These are phyloP conservation scores for Hydriomena furcata DNA, from an alignment of 2,888 invertebrate genomes.

Conservation along the genomic window DNA sequence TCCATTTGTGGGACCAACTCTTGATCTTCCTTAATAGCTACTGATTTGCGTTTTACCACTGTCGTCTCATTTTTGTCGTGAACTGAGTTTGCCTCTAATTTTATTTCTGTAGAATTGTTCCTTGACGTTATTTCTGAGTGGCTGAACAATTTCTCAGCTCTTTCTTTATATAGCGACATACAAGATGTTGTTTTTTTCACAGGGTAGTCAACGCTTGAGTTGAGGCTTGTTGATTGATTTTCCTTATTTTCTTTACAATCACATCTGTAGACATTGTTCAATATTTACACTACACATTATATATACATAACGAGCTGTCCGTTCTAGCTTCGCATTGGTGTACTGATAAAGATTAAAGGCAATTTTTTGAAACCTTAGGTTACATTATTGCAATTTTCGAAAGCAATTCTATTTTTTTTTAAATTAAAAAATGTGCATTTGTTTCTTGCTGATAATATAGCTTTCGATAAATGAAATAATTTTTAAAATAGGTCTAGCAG, in stretches of 20 bases:
- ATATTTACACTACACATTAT: too few relatives aligned
- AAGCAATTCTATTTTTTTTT: too few relatives aligned
- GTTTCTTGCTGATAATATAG: too few relatives aligned
- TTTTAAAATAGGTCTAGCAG: too few relatives aligned
- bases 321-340: too few relatives aligned
- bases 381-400: too few relatives aligned
- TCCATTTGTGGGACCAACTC: neutral
- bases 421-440: too few relatives aligned
- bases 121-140: conserved; percentile 1
- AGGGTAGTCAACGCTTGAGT: conserved; percentile 19
- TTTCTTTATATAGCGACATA: conserved; percentile 17
- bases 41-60: conserved; percentile 25
- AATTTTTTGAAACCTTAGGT: too few relatives aligned
- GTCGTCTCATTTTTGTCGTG: conserved; percentile 6
- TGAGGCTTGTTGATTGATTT: conserved; percentile 3
- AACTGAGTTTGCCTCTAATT: conserved; percentile 1
- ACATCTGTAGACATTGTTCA: conserved; percentile 23
- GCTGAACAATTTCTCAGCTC: conserved; percentile 3
- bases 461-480: too few relatives aligned
- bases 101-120: conserved; percentile 6
- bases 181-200: conserved; percentile 26
- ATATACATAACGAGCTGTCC: too few relatives aligned
- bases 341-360: too few relatives aligned
- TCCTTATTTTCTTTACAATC: conserved; percentile 17
- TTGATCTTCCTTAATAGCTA: conserved; percentile 22